Base-by-base conservation (phyloP, 2,113 vertebrate species). In the Muscicapa adusta region DNA sequence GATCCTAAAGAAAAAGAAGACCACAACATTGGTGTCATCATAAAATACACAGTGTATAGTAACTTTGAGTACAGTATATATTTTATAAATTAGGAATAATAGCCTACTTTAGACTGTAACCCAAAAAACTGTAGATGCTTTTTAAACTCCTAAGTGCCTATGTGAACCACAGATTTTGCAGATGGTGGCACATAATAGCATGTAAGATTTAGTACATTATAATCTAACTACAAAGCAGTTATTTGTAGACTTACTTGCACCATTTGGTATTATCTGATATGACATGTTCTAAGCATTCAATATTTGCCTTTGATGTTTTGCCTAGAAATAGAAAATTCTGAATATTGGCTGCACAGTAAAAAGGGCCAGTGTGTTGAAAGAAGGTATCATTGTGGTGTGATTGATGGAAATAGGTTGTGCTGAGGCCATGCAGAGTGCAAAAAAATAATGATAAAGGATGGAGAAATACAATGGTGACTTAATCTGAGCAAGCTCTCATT, bases 401-500 rank as follows among this genome's bases (percentile, higher is more conserved):
- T 26, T 77, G 48, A 57, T 54, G 84, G 75, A 88, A 93, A 65
- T 2, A 42, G 19, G 22, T 45, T 75, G 36, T 19, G n/a, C 42
- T 50, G 33, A 82, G 82, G n/a, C 62, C 8, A 2, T 12, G 85
- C 60, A 91, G 38, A 93, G 34, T 38, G 82, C 48, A 65, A 47
- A 81, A 73, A 91, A 94, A 33, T 28, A 48, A 85, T 56, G n/a
- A 89, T 18, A 67, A 94, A 86, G 63, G 51, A 78, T 73, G 45
- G 31, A 29, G 18, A 95, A 88, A 93, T 31, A n/a, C 20, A 95
- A 77, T 31, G 38, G 85, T 40, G 82, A 93, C 74, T 88, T 91
- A 81, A 88, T 72, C 91, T 93, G 87, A 79, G 90, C 87, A 87
- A 84, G 47, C 34, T 89, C 89, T 91, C 53, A 42, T 91, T 97